A percentile compares a stretch with the other conserved stretches of the same genome.
These are phyloP conservation scores for Limenitis camilla DNA, from an alignment of 2,888 invertebrate species.

Conservation along the genomic window DNA sequence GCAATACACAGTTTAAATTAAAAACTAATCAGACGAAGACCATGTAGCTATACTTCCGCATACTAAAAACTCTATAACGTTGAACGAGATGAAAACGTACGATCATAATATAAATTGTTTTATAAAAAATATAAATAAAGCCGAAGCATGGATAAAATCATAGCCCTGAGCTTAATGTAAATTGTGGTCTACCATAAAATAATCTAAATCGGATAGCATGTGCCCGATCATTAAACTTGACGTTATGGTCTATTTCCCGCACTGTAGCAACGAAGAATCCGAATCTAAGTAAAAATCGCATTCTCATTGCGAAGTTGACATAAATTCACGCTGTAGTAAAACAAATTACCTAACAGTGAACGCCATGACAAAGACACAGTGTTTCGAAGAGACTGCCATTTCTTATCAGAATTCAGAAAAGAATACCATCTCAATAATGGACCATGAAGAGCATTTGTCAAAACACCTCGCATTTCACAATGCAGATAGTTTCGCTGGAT, in stretches of 20 bases:
- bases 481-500: neutral
- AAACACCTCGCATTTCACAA: conserved; percentile 13
- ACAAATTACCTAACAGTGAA: conserved; percentile 56
- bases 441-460: conserved; percentile 24
- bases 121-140: conserved; percentile 6
- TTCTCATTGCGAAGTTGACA: conserved; percentile 25
- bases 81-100: conserved; percentile 1
- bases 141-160: conserved; percentile 10
- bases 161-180: conserved; percentile 9
- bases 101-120: conserved; percentile 1
- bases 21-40: conserved; percentile 22
- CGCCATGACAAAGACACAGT: conserved; percentile 50
- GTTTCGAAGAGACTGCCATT: conserved; percentile 36
- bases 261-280: conserved; percentile 22
- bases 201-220: conserved; percentile 13
- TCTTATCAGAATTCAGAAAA: conserved; percentile 43
- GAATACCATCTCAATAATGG: conserved; percentile 42
- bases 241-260: conserved; percentile 31
- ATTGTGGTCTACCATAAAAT: conserved; percentile 12
- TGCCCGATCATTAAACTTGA: conserved; percentile 12
- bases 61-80: conserved; percentile 10
- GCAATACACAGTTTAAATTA: conserved; percentile 24
- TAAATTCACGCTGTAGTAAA: conserved; percentile 40
- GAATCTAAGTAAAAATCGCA: conserved; percentile 46
- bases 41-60: conserved; percentile 17